Base-by-base conservation (phyloP, 2,797 vertebrate species). In the Eulemur mongoz region DNA sequence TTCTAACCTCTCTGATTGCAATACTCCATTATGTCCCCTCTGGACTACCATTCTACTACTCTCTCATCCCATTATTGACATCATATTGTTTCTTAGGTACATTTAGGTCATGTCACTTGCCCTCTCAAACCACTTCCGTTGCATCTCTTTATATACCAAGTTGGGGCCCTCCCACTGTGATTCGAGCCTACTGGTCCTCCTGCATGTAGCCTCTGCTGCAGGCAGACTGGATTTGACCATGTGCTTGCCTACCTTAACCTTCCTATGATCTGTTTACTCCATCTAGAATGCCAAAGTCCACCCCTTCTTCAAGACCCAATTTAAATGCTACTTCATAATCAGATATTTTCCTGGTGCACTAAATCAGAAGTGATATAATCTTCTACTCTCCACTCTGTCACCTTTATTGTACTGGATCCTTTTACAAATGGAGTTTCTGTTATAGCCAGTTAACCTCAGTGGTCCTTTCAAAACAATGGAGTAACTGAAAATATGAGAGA, bases 161-260 rank as follows among this genome's bases (percentile, higher is more conserved):
- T 27, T 75, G 38, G 40, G 23, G n/a, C 4, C 65, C 40, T 20
- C 0, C 0, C 20, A 1, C 2, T 10, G 12, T 57, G 14, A 54
- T 50, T 20, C 52, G 17, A 13, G n/a, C 14, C n/a, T 38, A 3
- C 20, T 25, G 30, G n/a, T 25, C 35, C 23, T 69, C 25, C 15
- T 65, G 32, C 32, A 48, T 30, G 7, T 54, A 38, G 15, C 1
- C 61, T 61, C 35, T 70, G 50, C 1, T 1, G 5, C 38, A 72
- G 43, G 30, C 32, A 87, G 35, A 54, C 3, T 38, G 45, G 43
- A 45, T 45, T 52, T 82, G 25, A 81, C 25, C 67, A 18, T 25
- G 12, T 4, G 57, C 7, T 32, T 40, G 25, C 7, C 70, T 45
- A 43, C 40, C 50, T 88, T 40, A 72, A 4, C 69, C 84, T 88